phyloP scores from a whole-genome alignment of 2,797 vertebrate species.

The Hoplostethus mediterraneus region DNA sequence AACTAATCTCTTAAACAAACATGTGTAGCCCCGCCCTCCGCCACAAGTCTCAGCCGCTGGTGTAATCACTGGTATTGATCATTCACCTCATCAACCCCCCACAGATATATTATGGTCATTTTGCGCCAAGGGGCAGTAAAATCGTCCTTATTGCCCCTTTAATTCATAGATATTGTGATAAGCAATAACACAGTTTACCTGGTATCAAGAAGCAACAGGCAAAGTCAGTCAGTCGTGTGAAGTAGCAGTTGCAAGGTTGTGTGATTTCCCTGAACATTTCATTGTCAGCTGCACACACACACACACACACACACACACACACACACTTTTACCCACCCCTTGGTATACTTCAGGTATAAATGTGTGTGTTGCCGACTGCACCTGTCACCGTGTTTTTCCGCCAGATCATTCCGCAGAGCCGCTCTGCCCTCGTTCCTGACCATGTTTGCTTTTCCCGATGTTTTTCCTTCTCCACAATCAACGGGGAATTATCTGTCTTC shows the following conservation, averaged over 20 bases:
- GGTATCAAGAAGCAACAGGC: not conserved
- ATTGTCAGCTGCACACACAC: not conserved
- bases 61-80: not conserved
- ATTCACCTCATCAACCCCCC: no score
- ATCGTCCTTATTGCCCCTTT: not conserved
- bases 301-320: not conserved
- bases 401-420: slow-evolving; percentile 30
- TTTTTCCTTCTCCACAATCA: slow-evolving; percentile 81
- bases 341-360: slow-evolving; percentile 48
- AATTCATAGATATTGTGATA: no score
- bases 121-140: not conserved
- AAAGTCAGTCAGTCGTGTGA: slow-evolving; percentile 26
- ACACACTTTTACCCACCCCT: slow-evolving; percentile 1
- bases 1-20: no score
- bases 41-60: no score
- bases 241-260: not conserved
- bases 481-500: slow-evolving; percentile 83
- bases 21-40: no score
- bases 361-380: slow-evolving; percentile 66
- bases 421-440: slow-evolving; percentile 36
- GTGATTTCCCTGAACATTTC: slow-evolving; percentile 10
- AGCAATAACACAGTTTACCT: not conserved
- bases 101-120: no score
- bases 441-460: slow-evolving; percentile 72
- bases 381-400: slow-evolving; percentile 59